Conservation (phyloP, 2,797 vertebrate species). For the Nannoperca australis region DNA sequence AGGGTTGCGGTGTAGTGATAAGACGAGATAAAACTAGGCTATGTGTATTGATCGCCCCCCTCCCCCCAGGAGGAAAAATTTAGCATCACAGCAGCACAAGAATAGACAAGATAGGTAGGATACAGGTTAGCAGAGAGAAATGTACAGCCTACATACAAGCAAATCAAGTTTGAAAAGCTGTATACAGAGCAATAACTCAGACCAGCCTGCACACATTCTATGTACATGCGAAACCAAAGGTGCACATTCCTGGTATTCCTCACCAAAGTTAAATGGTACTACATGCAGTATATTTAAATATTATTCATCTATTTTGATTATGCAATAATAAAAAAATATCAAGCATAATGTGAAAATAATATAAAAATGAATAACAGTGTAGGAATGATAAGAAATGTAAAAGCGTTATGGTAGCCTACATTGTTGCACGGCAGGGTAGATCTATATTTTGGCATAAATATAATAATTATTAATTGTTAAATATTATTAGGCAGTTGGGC, state of each 20-base stretch:
- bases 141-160: background rate
- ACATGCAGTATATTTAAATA: background rate
- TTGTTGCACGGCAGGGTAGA: background rate
- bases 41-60: background rate
- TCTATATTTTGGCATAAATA: background rate
- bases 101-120: background rate
- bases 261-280: background rate
- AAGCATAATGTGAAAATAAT: background rate
- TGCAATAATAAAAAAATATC: background rate
- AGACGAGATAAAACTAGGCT: background rate
- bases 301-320: background rate
- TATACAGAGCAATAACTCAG: too few relatives aligned
- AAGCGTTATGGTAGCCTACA: too few relatives aligned
- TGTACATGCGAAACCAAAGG: too few relatives aligned
- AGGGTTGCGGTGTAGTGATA: background rate
- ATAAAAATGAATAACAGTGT: background rate
- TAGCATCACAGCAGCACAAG: background rate
- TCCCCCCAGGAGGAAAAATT: background rate
- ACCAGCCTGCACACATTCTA: background rate
- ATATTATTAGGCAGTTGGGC: too few relatives aligned
- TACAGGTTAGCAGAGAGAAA: too few relatives aligned
- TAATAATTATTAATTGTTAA: too few relatives aligned
- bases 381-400: background rate
- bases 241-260: background rate
- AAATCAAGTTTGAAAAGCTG: background rate